Evolutionary conservation across 2,888 invertebrate species (phyloP).

Genomic region (Xylota sylvarum): DNA sequence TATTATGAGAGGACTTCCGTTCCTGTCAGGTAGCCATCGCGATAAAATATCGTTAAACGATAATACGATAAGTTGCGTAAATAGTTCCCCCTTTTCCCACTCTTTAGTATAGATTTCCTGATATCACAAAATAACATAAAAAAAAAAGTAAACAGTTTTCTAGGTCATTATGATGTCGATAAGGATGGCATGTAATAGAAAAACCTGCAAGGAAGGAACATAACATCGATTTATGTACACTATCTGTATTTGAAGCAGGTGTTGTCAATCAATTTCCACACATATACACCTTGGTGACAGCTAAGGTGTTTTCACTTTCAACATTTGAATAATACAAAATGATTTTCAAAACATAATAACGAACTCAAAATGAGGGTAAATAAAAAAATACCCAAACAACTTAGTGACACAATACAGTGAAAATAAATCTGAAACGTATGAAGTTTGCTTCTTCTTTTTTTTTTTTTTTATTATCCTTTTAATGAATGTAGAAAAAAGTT

Average conservation of each 20-base stretch:
- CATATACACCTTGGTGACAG: background rate
- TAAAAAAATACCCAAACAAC: background rate
- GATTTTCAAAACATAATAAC: background rate
- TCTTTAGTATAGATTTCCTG: background rate
- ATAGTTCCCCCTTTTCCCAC: background rate
- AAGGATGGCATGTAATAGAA: background rate
- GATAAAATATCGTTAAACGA: background rate
- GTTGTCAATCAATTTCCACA: constrained; percentile 33
- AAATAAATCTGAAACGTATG: constrained; percentile 1
- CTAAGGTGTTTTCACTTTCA: constrained; percentile 6
- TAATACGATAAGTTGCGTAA: background rate
- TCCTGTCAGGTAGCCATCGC: no score
- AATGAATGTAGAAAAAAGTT: constrained; percentile 23
- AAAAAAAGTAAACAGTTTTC: background rate
- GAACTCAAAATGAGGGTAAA: background rate
- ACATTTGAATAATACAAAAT: background rate
- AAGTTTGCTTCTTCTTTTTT: background rate
- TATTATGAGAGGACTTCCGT: no score
- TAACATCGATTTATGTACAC: background rate
- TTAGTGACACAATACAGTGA: background rate
- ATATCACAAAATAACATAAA: no score
- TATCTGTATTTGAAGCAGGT: constrained; percentile 17
- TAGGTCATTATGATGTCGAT: constrained; percentile 24
- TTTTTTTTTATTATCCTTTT: constrained; percentile 12
- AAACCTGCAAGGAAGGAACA: background rate